Conservation (phyloP, 2,797 vertebrate genomes). For the Xyrichtys novacula region DNA sequence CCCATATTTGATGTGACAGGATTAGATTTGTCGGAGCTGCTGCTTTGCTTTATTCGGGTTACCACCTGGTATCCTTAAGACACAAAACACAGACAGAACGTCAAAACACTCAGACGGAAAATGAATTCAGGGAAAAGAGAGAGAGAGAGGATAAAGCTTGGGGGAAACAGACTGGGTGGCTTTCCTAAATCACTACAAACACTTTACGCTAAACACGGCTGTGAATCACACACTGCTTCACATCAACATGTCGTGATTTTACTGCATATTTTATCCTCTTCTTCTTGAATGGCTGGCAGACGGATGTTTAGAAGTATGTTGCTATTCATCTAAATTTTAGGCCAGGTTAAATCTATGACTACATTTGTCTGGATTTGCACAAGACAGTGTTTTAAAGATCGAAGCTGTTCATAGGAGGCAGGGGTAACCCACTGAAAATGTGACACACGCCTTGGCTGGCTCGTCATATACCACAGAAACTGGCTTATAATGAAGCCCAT, state of each 20-base stretch:
- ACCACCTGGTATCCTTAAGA: conserved; percentile 45
- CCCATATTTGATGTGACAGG: conserved; percentile 52
- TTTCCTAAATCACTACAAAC: conserved; percentile 2
- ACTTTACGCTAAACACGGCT: too few species aligned
- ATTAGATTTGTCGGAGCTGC: conserved; percentile 46
- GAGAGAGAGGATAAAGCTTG: conserved; percentile 2
- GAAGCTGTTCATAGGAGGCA: too few species aligned
- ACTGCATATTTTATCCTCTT: neutral
- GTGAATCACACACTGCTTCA: neutral
- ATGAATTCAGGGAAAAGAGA: neutral
- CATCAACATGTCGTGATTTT: neutral
- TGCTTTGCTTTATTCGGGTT: conserved; percentile 48
- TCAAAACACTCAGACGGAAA: conserved; percentile 1
- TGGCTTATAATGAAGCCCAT: too few species aligned
- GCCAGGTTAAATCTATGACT: too few species aligned
- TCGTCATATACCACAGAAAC: too few species aligned
- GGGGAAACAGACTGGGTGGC: neutral
- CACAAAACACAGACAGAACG: conserved; percentile 20
- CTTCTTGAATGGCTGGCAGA: neutral
- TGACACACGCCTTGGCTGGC: too few species aligned
- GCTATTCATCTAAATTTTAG: too few species aligned
- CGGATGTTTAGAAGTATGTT: too few species aligned
- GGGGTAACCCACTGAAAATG: too few species aligned
- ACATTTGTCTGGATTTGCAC: too few species aligned
- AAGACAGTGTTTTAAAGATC: too few species aligned